phyloP scores from a whole-genome alignment of 2,888 invertebrate genomes.

The Pherbina coryleti region DNA sequence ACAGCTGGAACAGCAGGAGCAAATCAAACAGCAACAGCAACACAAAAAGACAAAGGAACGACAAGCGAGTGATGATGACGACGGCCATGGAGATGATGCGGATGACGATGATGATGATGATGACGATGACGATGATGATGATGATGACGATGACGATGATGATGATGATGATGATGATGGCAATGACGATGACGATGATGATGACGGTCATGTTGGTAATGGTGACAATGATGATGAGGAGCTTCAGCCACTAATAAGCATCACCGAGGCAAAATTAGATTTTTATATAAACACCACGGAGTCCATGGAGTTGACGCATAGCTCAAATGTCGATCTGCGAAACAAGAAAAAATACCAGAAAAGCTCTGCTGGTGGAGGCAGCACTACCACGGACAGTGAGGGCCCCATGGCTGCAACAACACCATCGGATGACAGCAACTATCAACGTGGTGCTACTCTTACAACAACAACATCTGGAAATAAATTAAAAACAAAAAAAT shows the following conservation, averaged over 20 bases:
- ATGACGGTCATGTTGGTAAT: slow-evolving; percentile 30
- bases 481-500: slow-evolving; percentile 63
- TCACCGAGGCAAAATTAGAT: slow-evolving; percentile 58
- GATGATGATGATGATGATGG: slow-evolving; percentile 37
- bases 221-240: slow-evolving; percentile 64
- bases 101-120: slow-evolving; percentile 1
- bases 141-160: too few relatives aligned
- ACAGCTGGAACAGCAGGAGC: slow-evolving; percentile 30
- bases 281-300: slow-evolving; percentile 10
- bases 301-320: neutral
- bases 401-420: slow-evolving; percentile 61
- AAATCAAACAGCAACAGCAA: slow-evolving; percentile 27
- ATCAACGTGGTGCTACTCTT: slow-evolving; percentile 30
- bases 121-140: slow-evolving; percentile 49
- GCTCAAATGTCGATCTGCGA: neutral
- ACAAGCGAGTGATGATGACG: slow-evolving; percentile 8
- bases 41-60: slow-evolving; percentile 45
- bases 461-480: slow-evolving; percentile 46
- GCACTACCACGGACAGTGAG: slow-evolving; percentile 61
- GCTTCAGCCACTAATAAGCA: slow-evolving; percentile 65
- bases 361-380: slow-evolving; percentile 43
- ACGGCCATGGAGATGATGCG: neutral
- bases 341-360: neutral
- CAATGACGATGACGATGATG: slow-evolving; percentile 63
- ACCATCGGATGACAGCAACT: slow-evolving; percentile 60